These are phyloP conservation scores for Ophioninae sp. DNA, from an alignment of 2,888 invertebrate species.

Conservation along the genomic window DNA sequence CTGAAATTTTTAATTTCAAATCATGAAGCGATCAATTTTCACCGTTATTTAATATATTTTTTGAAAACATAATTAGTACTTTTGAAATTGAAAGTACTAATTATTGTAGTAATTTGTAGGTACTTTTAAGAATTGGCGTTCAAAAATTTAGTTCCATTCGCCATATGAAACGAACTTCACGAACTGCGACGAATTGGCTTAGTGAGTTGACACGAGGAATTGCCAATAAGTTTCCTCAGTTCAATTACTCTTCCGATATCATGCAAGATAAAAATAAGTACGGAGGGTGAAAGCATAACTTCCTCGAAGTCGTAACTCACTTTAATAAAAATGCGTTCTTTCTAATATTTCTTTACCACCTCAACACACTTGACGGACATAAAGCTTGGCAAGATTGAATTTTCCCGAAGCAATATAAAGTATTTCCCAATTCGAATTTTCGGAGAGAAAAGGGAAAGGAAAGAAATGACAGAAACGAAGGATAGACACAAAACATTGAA, in stretches of 20 bases:
- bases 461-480: not conserved
- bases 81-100: not conserved
- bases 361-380: slow-evolving; percentile 65
- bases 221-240: not conserved
- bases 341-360: slow-evolving; percentile 72
- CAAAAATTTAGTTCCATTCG: not conserved
- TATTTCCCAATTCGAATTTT: not conserved
- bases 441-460: not conserved
- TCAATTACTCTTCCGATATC: slow-evolving; percentile 18
- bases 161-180: not conserved
- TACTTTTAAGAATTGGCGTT: not conserved
- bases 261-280: not conserved
- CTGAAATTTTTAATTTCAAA: not conserved
- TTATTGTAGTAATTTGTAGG: too few species aligned
- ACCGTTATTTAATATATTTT: not conserved
- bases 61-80: not conserved
- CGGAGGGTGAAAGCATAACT: slow-evolving; percentile 23
- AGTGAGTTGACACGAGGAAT: not conserved
- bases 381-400: slow-evolving; percentile 75
- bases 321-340: slow-evolving; percentile 73
- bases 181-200: not conserved
- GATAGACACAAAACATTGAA: slow-evolving; percentile 1
- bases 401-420: slow-evolving; percentile 65
- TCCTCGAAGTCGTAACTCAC: slow-evolving; percentile 70
- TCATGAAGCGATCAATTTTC: not conserved